phyloP scores from a whole-genome alignment of 2,797 vertebrate species.

The Adrianichthys oophorus region DNA sequence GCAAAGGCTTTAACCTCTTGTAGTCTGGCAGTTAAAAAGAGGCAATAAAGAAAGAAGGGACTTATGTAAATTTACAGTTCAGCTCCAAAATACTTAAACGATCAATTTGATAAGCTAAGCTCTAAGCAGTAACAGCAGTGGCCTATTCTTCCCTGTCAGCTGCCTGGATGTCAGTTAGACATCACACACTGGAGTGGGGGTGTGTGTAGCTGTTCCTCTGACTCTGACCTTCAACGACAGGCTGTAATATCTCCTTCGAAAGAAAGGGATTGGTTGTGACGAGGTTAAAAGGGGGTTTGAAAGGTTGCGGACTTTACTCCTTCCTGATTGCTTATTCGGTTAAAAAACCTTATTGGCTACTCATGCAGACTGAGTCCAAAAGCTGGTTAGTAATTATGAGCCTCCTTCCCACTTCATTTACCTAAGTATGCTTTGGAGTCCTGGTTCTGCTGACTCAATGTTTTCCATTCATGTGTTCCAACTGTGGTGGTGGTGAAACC shows the following conservation, averaged over 20 bases:
- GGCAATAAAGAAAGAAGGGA: background rate
- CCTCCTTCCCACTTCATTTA: background rate
- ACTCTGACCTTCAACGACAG: conserved; percentile 65
- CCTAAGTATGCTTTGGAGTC: conserved; percentile 30
- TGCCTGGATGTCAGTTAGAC: conserved; percentile 54
- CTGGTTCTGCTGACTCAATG: conserved; percentile 52
- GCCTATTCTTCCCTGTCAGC: conserved; percentile 29
- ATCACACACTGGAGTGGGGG: conserved; percentile 49
- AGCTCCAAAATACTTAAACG: conserved; percentile 1
- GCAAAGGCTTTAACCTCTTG: conserved; percentile 48
- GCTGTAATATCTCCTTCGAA: conserved; percentile 60
- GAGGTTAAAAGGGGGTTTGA: conserved; percentile 15
- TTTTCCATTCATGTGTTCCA: conserved; percentile 50
- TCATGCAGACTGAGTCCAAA: conserved; percentile 26
- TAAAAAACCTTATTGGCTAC: conserved; percentile 25
- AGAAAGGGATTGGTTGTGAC: conserved; percentile 23
- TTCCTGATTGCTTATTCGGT: conserved; percentile 12
- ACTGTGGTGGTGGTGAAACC: conserved; percentile 49
- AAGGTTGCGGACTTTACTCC: conserved; percentile 25
- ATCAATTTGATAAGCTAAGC: background rate
- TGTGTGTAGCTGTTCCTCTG: conserved; percentile 42
- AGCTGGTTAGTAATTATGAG: conserved; percentile 19
- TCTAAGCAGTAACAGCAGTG: conserved; percentile 3
- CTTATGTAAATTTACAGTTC: background rate
- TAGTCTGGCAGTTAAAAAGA: conserved; percentile 8